Evolutionary conservation across 2,888 invertebrate species (phyloP).

Genomic region (Eupelmus urozonus): DNA sequence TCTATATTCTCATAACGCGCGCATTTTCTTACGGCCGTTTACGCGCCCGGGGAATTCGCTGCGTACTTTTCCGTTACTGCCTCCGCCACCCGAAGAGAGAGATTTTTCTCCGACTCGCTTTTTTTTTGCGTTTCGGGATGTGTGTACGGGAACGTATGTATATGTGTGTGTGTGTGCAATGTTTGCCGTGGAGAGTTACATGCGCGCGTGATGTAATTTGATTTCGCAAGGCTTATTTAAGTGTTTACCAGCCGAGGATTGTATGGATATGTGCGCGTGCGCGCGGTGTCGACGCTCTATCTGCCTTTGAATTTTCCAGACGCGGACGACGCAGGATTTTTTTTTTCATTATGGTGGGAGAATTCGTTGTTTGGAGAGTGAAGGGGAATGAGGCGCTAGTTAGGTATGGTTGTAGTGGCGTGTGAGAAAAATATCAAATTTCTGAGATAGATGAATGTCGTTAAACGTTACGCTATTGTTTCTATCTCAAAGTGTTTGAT

Average conservation of each 20-base stretch:
- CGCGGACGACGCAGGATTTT: too few relatives aligned
- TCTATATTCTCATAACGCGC: neutral
- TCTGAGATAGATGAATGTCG: too few relatives aligned
- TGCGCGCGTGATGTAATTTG: slow-evolving; percentile 56
- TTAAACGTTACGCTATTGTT: too few relatives aligned
- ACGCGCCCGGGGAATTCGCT: slow-evolving; percentile 13
- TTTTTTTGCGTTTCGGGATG: slow-evolving; percentile 20
- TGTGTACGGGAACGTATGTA: neutral
- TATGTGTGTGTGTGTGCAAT: slow-evolving; percentile 15
- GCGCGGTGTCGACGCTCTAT: neutral
- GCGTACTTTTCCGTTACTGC: slow-evolving; percentile 43
- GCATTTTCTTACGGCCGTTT: neutral
- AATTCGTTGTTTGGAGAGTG: too few relatives aligned
- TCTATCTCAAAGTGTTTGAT: too few relatives aligned
- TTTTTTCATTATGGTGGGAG: too few relatives aligned
- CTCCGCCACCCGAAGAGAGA: neutral
- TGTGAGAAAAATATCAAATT: too few relatives aligned
- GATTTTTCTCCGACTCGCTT: slow-evolving; percentile 24
- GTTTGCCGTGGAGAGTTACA: slow-evolving; percentile 58
- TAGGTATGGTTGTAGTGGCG: too few relatives aligned
- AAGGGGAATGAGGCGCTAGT: too few relatives aligned
- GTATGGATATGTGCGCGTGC: slow-evolving; percentile 3
- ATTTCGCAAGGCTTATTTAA: slow-evolving; percentile 53
- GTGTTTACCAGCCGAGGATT: slow-evolving; percentile 40
- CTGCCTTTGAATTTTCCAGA: too few relatives aligned